phyloP scores from a whole-genome alignment of 2,888 invertebrate genomes.

The Crepidodera aurea region DNA sequence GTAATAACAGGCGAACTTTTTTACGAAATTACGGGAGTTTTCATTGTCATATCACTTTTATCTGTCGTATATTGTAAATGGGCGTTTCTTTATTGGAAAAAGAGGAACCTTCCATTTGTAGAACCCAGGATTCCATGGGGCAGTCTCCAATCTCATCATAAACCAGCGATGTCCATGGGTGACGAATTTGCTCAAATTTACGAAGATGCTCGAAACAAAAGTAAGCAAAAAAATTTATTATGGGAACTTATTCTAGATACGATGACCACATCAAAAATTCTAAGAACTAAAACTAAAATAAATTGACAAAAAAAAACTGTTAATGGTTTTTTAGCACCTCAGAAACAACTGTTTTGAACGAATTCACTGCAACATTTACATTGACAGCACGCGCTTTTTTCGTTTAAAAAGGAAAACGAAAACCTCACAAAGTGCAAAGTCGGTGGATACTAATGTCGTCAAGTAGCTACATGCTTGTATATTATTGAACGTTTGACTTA shows the following conservation, averaged over 20 bases:
- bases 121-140: conserved; percentile 36
- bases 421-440: too few relatives aligned
- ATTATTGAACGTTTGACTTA: too few relatives aligned
- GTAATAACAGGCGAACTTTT: conserved; percentile 5
- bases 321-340: too few relatives aligned
- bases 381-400: too few relatives aligned
- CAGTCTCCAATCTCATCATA: conserved; percentile 25
- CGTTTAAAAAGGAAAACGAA: too few relatives aligned
- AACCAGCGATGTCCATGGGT: conserved; percentile 9
- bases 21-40: conserved; percentile 17
- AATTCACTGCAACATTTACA: too few relatives aligned
- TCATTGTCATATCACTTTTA: conserved; percentile 11
- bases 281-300: too few relatives aligned
- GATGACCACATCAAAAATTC: neutral
- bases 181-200: conserved; percentile 30
- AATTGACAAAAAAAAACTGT: too few relatives aligned
- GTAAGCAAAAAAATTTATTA: conserved; percentile 9
- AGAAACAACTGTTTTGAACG: too few relatives aligned
- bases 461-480: too few relatives aligned
- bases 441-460: too few relatives aligned
- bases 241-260: neutral
- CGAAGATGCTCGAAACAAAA: conserved; percentile 32
- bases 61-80: conserved; percentile 24
- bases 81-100: conserved; percentile 34
- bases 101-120: conserved; percentile 26